phyloP scores from a whole-genome alignment of 1,140 invertebrate genomes.

The Kradibia gibbosae region DNA sequence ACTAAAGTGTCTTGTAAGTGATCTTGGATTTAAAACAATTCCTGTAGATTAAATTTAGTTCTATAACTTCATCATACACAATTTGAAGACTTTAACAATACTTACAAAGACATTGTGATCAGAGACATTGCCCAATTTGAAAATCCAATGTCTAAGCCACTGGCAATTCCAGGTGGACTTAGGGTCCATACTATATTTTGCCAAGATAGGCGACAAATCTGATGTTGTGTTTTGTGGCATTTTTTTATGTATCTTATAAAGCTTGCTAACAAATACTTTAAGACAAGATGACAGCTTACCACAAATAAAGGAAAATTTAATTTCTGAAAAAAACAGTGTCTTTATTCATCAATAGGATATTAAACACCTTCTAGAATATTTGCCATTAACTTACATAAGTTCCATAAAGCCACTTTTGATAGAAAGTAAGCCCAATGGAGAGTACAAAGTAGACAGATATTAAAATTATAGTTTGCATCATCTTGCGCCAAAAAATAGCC shows the following conservation, averaged over 20 bases:
- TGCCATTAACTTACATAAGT: conserved; percentile 74
- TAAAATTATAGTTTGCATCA: conserved; percentile 71
- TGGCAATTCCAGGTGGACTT: conserved; percentile 87
- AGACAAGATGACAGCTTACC: conserved; percentile 86
- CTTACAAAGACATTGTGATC: conserved; percentile 92
- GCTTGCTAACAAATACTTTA: conserved; percentile 86
- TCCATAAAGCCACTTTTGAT: conserved; percentile 93
- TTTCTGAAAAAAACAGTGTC: conserved; percentile 74
- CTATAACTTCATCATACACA: no score
- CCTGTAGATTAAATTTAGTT: no score
- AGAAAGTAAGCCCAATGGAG: conserved; percentile 96
- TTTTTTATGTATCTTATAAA: conserved; percentile 78
- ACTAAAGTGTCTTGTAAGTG: no score
- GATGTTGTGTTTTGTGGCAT: conserved; percentile 76
- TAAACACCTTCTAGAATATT: neutral
- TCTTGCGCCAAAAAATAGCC: conserved; percentile 61
- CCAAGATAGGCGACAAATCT: conserved; percentile 79
- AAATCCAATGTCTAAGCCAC: conserved; percentile 96
- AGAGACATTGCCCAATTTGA: conserved; percentile 97
- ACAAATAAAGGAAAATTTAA: conserved; percentile 88
- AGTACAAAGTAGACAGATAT: conserved; percentile 89
- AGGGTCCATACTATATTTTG: conserved; percentile 78
- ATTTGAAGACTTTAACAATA: conserved; percentile 53
- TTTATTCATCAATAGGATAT: conserved; percentile 3
- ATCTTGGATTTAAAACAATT: no score